These are phyloP conservation scores for Pteromalus puparum DNA, from an alignment of 1,140 invertebrate genomes.

Conservation along the genomic window DNA sequence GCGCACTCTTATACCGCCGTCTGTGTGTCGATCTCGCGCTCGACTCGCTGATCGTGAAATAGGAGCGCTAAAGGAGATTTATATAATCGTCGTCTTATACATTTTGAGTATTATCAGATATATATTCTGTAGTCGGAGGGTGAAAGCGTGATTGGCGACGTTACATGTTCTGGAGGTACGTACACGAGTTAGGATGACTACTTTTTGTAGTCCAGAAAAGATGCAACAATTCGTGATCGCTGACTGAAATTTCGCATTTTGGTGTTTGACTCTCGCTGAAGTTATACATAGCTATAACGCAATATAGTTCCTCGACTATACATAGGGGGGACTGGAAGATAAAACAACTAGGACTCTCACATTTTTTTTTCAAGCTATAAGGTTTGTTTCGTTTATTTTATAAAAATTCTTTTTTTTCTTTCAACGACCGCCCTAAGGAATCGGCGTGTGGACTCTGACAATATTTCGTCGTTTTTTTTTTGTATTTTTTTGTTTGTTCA, in stretches of 20 bases:
- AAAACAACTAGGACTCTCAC: conserved; percentile 40
- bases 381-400: conserved; percentile 42
- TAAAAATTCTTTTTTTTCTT: conserved; percentile 32
- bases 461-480: conserved; percentile 27
- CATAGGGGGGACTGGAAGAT: conserved; percentile 39
- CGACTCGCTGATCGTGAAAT: conserved; percentile 16
- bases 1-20: conserved; percentile 42
- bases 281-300: background rate
- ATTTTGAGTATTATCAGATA: conserved; percentile 52
- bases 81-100: conserved; percentile 29
- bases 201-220: background rate
- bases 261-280: conserved; percentile 15
- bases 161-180: conserved; percentile 23
- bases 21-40: background rate
- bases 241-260: conserved; percentile 20
- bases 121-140: conserved; percentile 25
- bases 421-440: conserved; percentile 29
- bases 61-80: conserved; percentile 22
- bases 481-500: background rate
- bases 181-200: background rate
- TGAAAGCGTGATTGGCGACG: conserved; percentile 39
- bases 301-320: background rate
- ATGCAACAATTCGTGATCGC: background rate
- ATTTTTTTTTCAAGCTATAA: conserved; percentile 37
- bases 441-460: conserved; percentile 29